Percentiles rank a stretch among this genome's conserved stretches.
Evolutionary conservation across 2,113 vertebrate genomes (phyloP).

Genomic region (Melanerpes formicivorus): DNA sequence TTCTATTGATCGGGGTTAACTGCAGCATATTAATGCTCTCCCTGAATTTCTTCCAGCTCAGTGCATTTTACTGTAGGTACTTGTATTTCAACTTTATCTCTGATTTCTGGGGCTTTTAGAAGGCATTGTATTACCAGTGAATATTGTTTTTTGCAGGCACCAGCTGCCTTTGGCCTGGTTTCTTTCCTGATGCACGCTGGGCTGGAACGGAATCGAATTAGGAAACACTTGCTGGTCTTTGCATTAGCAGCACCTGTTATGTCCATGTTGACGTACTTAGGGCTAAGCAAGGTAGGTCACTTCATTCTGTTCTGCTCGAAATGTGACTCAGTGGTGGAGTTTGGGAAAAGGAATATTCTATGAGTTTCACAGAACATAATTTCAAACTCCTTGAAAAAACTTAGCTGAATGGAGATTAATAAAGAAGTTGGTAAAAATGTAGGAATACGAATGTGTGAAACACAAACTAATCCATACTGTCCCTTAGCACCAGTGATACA

Average conservation of each 20-base stretch:
- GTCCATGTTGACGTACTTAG: constrained; percentile 93
- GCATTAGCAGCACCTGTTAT: constrained; percentile 92
- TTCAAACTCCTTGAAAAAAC: neutral
- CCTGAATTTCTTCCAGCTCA: neutral
- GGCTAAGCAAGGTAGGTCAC: constrained; percentile 90
- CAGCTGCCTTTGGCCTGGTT: constrained; percentile 96
- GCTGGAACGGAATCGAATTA: constrained; percentile 95
- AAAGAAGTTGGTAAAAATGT: neutral
- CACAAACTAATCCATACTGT: neutral
- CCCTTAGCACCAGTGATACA: neutral
- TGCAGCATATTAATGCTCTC: neutral
- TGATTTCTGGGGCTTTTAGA: neutral
- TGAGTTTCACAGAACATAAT: neutral
- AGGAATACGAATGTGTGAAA: neutral
- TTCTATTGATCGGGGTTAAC: neutral
- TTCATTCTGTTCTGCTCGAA: neutral
- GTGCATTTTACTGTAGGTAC: neutral
- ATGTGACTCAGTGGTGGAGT: neutral
- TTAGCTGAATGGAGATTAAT: neutral
- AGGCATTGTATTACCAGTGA: neutral
- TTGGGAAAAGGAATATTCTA: neutral
- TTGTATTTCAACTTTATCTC: neutral
- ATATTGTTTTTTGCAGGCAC: constrained; percentile 81
- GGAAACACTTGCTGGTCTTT: constrained; percentile 96
- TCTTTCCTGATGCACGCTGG: constrained; percentile 99